Base-by-base conservation (phyloP, 2,113 vertebrate species). In the Hylia prasina region DNA sequence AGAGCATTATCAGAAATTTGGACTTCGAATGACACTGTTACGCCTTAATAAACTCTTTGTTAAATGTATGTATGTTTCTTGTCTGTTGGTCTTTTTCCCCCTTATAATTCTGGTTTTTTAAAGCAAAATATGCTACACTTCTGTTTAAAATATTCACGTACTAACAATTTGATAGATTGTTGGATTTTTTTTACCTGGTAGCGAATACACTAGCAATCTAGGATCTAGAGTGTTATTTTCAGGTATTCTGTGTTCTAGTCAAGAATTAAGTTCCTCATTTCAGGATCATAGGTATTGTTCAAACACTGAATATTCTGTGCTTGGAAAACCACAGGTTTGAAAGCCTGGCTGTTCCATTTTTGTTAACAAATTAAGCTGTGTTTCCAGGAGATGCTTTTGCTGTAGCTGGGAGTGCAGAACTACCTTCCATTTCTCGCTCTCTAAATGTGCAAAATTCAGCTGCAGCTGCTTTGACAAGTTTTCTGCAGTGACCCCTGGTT, bases 171-270 rank as follows among this genome's bases (percentile, higher is more conserved):
- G 20, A 39, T 44, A 53, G 8, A 30, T 11, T 12, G 5, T 15
- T 56, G 30, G 4, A 0, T 0, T 1, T 8, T 58, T 48, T 79
- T 66, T 9, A 35, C 28, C 28, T 82, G 44, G 4, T 54, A 48
- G 11, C 16, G 35, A 61, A 40, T 65, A 35, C 3, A 6, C n/a
- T 17, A 65, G 30, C 25, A 73, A 15, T 42, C 27, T 58, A 3
- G 1, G 3, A 33, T 48, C 12, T 54, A 15, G 11, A 16, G 19
- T 27, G 27, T 23, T 80, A 28, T 70, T 90, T 87, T 44, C 19
- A 70, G 31, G 7, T 48, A 7, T 14, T 85, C 11, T 9, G 2
- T 68, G 23, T 66, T 69, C 33, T 78, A 68, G 30, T 37, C 20
- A 56, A 31, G 90, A 63, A 28, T 58, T 35, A 45, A 71, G 5